Base-by-base conservation (phyloP, 2,888 invertebrate genomes). In the Fragum whitleyi region DNA sequence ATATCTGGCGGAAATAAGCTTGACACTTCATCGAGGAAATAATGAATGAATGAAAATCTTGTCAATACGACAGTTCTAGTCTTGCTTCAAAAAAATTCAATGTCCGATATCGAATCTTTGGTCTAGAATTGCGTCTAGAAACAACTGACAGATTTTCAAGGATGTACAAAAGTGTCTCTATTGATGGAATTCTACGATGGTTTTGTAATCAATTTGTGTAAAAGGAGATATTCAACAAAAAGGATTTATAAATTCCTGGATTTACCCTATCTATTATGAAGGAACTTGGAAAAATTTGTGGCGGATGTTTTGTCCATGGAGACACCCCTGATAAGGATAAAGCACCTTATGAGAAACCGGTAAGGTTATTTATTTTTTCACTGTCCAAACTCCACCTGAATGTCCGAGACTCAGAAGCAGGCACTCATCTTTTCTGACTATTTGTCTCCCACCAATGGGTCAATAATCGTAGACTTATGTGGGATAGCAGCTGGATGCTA, bases 231-330 rank as follows among this genome's bases (percentile, higher is more conserved):
- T 47, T 47, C 16, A 14, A 47, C 47, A 47, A 47, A 47, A 47
- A 5, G 47, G 47, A 47, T 47, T 47, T 47, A 47, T 47, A 19
- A 16, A 47, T n/a, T 19, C 19, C 14, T 47, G 47, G 47, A 47
- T 47, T 47, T 47, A 47, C 14, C 19, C 3, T 23, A 26, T 26
- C n/a, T n/a, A 61, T 3, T 16, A 83, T 84, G 84, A 84, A 84
- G 61, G 84, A 84, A 39, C 29, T 85, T 19, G 85, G 85, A 42
- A 85, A 85, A 36, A 72, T 85, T 36, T 85, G 85, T 55, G 79
- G 85, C 11, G 85, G 85, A 23, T 85, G 85, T 77, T 85, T 85
- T 57, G 79, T 79, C 0, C 85, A 85, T 29, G 65, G 74, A 28
- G 74, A 77, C 11, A 81, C 85, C 0, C 85, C 85, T 0, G 85